phyloP scores from a whole-genome alignment of 2,888 invertebrate species.

The Meliscaeva auricollis region DNA sequence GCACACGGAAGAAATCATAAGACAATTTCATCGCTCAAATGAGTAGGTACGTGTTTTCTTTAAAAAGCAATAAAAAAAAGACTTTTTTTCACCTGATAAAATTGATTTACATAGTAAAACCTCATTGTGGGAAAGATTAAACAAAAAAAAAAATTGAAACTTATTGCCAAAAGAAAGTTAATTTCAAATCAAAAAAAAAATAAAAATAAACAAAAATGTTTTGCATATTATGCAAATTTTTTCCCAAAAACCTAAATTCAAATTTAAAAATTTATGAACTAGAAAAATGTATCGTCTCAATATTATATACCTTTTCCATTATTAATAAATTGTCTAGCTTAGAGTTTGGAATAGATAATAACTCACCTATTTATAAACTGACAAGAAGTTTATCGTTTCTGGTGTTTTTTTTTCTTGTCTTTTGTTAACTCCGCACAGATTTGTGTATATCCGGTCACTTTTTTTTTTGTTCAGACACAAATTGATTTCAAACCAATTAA shows the following conservation, averaged over 20 bases:
- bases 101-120: slow-evolving; percentile 51
- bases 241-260: neutral
- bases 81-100: slow-evolving; percentile 52
- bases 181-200: neutral
- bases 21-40: slow-evolving; percentile 27
- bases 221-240: slow-evolving; percentile 52
- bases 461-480: neutral
- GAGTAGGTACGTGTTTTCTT: slow-evolving; percentile 25
- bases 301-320: too few species aligned
- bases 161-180: slow-evolving; percentile 71
- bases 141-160: neutral
- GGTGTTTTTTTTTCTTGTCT: neutral
- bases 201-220: slow-evolving; percentile 10
- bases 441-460: slow-evolving; percentile 11
- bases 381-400: neutral
- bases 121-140: neutral
- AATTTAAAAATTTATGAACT: slow-evolving; percentile 32
- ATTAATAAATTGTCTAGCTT: too few species aligned
- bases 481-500: slow-evolving; percentile 33
- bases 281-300: neutral
- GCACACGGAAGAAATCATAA: slow-evolving; percentile 46
- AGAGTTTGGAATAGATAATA: neutral
- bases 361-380: slow-evolving; percentile 11
- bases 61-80: slow-evolving; percentile 30
- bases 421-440: neutral